Conservation (phyloP, 2,888 invertebrate genomes). For the Platycnemis pennipes region DNA sequence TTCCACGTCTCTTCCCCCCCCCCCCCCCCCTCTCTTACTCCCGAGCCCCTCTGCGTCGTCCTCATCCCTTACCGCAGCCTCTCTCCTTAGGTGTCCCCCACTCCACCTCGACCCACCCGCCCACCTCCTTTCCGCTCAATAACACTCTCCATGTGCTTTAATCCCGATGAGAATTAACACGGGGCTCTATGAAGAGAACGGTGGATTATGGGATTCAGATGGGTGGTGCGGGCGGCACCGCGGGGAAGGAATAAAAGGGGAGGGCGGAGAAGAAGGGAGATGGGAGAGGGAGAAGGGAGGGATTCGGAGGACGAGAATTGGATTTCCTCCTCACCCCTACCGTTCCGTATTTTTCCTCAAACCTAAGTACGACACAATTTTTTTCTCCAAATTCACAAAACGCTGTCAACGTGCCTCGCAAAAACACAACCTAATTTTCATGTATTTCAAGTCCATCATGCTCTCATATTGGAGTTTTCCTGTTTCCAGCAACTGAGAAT, state of each 20-base stretch:
- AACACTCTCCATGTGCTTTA: slow-evolving; percentile 66
- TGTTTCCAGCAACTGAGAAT: too few species aligned
- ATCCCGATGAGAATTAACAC: slow-evolving; percentile 67
- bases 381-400: background rate
- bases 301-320: background rate
- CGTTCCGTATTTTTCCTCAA: background rate
- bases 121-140: slow-evolving; percentile 52
- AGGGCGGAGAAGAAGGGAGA: background rate
- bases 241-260: background rate
- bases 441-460: too few species aligned
- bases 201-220: slow-evolving; percentile 66
- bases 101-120: background rate
- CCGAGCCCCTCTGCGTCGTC: background rate
- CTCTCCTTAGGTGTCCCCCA: background rate
- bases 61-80: background rate
- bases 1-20: slow-evolving; percentile 23
- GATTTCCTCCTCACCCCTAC: background rate
- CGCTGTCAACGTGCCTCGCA: too few species aligned
- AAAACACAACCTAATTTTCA: too few species aligned
- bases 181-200: slow-evolving; percentile 63
- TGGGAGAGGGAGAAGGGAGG: background rate
- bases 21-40: background rate
- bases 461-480: too few species aligned
- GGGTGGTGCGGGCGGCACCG: background rate
- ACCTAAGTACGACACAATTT: background rate